Base-by-base conservation (phyloP, 1,140 invertebrate genomes). In the Pristionchus pacificus region DNA sequence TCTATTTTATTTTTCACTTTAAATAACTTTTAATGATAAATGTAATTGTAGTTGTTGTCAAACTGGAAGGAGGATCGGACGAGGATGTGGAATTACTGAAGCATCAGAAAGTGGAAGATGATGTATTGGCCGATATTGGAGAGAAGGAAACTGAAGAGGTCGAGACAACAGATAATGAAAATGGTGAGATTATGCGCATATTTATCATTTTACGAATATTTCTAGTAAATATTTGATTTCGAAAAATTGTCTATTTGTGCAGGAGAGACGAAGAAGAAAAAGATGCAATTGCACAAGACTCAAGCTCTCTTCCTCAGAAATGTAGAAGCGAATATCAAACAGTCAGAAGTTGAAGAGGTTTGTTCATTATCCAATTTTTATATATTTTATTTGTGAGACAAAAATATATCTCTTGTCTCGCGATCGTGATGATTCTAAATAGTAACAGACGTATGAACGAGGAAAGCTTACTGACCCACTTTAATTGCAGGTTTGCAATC, bases 281-380 rank as follows among this genome's bases (percentile, higher is more conserved):
- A 84, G 59, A 70, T 68, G 28, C 60, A 86, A 30, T 84, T 90
- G 27, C 95, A 98, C 83, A 93, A 93, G 84, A 98, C 96, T 1
- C 92, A 91, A 25, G 97, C 95, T 0, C 97, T 99, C 72, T 98
- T 98, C 81, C 87, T 99, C 19, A 87, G 95, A 31, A 97, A 97
- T 85, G 87, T 99, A 32, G 92, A 95, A 0, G 93, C 95, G 0
- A 91, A 91, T 1, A 96, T 98, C 65, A 97, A 93, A 0, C 95
- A 95, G 83, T 90, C 92, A 62, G 96, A 99, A 88, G 91, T 98
- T 2, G 95, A 97, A 88, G 90, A 91, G n/a, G 90, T 93, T 85
- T 88, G 89, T 87, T 14, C 6, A 6, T 10, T 10, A 49, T 19
- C 38, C 19, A 19, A 19, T 19, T 49, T 19, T 10, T 6, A 6